Conservation (phyloP, 30 jellyfish, hydroid and myxozoan species). For the Turritopsis rubra region DNA sequence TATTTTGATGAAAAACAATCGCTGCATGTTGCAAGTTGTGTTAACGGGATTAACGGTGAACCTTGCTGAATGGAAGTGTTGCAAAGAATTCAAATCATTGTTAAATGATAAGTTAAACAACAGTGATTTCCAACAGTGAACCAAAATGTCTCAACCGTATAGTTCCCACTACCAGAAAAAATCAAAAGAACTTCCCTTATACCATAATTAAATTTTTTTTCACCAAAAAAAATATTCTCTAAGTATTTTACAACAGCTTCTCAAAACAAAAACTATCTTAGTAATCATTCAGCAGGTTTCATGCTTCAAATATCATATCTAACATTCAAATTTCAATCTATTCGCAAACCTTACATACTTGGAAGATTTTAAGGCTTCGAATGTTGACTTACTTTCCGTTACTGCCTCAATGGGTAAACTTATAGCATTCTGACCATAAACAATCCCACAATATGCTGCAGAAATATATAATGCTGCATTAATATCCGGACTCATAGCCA, state of each 20-base stretch:
- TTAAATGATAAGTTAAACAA: background rate
- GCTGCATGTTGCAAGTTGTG: too few species aligned
- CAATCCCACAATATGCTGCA: slow-evolving; percentile 9
- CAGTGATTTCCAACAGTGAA: background rate
- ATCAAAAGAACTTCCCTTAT: too few species aligned
- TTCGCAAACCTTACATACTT: background rate
- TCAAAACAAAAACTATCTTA: too few species aligned
- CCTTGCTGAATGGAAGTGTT: too few species aligned
- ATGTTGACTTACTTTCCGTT: background rate
- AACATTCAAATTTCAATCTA: too few species aligned
- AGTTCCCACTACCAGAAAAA: too few species aligned
- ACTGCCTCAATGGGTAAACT: background rate
- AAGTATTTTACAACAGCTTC: too few species aligned
- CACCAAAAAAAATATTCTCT: too few species aligned
- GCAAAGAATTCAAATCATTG: too few species aligned
- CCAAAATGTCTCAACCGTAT: background rate
- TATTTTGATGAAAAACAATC: too few species aligned
- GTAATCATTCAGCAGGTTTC: background rate
- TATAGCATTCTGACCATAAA: slow-evolving; percentile 1
- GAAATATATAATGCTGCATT: background rate
- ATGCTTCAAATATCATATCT: background rate
- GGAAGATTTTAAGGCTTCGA: background rate
- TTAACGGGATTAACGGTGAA: too few species aligned
- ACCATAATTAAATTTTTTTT: too few species aligned
- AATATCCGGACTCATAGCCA: background rate